phyloP scores from a whole-genome alignment of 2,888 invertebrate genomes.

The Dicyrtomina minuta region DNA sequence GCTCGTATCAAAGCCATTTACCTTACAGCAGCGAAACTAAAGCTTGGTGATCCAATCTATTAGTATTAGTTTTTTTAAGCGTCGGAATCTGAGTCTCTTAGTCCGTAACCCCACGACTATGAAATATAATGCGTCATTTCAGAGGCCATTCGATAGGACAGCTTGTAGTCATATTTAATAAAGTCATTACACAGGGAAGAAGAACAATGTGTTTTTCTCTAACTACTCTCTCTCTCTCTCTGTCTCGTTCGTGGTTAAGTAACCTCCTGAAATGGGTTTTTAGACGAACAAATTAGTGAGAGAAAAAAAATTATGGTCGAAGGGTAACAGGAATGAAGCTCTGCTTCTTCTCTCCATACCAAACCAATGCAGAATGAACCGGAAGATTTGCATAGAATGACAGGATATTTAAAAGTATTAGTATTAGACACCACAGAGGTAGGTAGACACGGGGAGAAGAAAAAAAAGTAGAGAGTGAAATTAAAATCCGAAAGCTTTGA shows the following conservation, averaged over 20 bases:
- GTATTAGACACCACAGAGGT: slow-evolving; percentile 2
- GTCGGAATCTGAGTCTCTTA: slow-evolving; percentile 15
- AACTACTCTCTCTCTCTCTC: background rate
- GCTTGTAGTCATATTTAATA: slow-evolving; percentile 8
- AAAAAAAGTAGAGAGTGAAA: slow-evolving; percentile 16
- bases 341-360: slow-evolving; percentile 9
- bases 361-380: too few relatives aligned
- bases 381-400: slow-evolving; percentile 18
- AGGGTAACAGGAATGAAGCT: too few relatives aligned
- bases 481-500: slow-evolving; percentile 21
- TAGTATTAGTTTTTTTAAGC: background rate
- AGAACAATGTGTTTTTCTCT: background rate
- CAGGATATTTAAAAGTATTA: slow-evolving; percentile 21
- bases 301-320: slow-evolving; percentile 14
- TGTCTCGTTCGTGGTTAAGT: background rate
- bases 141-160: slow-evolving; percentile 20
- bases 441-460: slow-evolving; percentile 3
- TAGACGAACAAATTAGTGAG: slow-evolving; percentile 19
- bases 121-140: slow-evolving; percentile 22
- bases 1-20: slow-evolving; percentile 2
- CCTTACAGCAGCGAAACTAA: slow-evolving; percentile 1
- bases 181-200: slow-evolving; percentile 10
- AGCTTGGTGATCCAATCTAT: background rate
- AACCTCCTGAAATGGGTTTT: slow-evolving; percentile 24
- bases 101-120: slow-evolving; percentile 1